phyloP scores from a whole-genome alignment of 2,888 invertebrate species.

The Bembecia ichneumoniformis region DNA sequence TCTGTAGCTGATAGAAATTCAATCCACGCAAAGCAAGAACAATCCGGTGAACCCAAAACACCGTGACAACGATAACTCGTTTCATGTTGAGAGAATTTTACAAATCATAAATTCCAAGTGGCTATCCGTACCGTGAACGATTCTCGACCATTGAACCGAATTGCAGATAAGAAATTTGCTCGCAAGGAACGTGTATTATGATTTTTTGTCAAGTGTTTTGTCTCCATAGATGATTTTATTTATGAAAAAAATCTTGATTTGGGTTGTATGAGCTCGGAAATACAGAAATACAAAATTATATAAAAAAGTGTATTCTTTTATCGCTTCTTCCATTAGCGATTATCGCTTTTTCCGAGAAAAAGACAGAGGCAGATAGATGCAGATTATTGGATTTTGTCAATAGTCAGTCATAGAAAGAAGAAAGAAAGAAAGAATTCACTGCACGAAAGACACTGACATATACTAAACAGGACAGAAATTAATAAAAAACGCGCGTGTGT shows the following conservation, averaged over 20 bases:
- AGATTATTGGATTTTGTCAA: too few species aligned
- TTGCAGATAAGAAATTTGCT: neutral
- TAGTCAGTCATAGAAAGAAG: too few species aligned
- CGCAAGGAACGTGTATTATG: neutral
- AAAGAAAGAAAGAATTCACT: too few species aligned
- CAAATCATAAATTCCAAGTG: conserved; percentile 20
- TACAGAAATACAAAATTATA: too few species aligned
- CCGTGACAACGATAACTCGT: conserved; percentile 14
- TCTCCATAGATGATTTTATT: neutral
- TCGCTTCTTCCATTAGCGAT: too few species aligned
- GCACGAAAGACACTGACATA: too few species aligned
- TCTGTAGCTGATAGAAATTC: neutral
- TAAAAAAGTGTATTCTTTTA: too few species aligned
- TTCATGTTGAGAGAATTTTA: conserved; percentile 23
- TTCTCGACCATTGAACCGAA: conserved; percentile 8
- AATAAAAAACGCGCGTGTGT: too few species aligned
- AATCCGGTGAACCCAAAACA: conserved; percentile 2
- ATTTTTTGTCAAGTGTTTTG: neutral
- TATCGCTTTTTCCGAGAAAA: too few species aligned
- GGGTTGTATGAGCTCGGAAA: too few species aligned
- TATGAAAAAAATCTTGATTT: neutral
- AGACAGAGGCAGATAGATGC: too few species aligned
- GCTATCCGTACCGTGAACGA: conserved; percentile 7
- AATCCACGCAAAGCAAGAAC: neutral
- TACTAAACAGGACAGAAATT: too few species aligned